Evolutionary conservation across 2,888 invertebrate genomes (phyloP), one percentile per base, ranked within the genome.

Genomic region (Pecten maximus): DNA sequence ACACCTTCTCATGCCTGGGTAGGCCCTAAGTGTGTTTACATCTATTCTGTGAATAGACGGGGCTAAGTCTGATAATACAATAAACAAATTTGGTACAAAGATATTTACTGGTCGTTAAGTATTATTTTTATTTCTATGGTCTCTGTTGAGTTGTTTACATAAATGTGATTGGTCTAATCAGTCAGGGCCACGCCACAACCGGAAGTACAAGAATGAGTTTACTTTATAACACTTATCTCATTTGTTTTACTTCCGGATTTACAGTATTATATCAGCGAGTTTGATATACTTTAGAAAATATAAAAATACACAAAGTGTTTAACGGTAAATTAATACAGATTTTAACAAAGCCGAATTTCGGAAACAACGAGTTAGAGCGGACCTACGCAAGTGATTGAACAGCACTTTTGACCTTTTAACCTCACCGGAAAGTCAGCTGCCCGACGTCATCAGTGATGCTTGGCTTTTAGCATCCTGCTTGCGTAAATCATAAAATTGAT

Each of bases 61-160:
- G 19, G 60, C 23, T 60, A 48, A 60, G 23, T 60, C 60, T 60
- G 60, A 60, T 23, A 60, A n/a, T 23, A n/a, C 16, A 74, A 74
- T 74, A 74, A 74, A 74, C 74, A 74, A 28, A 35, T 74, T 35
- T 74, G 74, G 74, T 74, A 28, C 35, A 74, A 35, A 74, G 74
- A 74, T 35, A 74, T 35, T 74, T 74, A 74, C 28, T 35, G 74
- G 35, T 28, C 74, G 74, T 74, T 74, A 74, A 35, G 74, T 74
- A 35, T 28, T 74, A 35, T 35, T 35, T 74, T 74, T 16, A 74
- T 74, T 28, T 74, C 35, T 28, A 8, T 74, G 35, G 35, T 74
- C 74, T 74, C 74, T 8, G 35, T 28, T 2, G 28, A 74, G 4
- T 10, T 74, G 16, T 74, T 74, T 74, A 74, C 74, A 74, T 23